Evolutionary conservation across 2,888 invertebrate genomes (phyloP), one percentile per base, ranked within the genome.

Genomic region (Lasioglossum zephyrum): DNA sequence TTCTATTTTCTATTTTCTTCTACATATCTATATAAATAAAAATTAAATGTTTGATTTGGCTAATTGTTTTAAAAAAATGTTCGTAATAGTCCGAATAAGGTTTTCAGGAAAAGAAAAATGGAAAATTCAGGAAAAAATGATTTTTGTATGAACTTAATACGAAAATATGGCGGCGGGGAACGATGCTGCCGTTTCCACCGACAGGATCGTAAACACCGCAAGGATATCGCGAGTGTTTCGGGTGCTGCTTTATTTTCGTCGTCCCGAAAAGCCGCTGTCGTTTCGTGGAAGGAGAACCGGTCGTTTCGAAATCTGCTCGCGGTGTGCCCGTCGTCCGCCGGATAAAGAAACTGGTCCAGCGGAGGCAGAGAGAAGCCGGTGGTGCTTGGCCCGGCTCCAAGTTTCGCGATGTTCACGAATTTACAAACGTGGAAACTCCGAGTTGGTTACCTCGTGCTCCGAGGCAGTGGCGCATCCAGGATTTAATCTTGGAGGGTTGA

Each of bases 261-360:
- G 85, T 85, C 82, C 82, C 85, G 85, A 87, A 69, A 87, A 87
- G 74, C 77, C 73, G 44, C 66, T 84, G 72, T 60, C 60, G 80
- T 76, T 90, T 90, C 90, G 90, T 90, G 89, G 90, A 90, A 90
- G 86, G 89, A 86, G 90, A 90, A 91, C 91, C 88, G 86, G 89
- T 89, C 86, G 91, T 90, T 90, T 90, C 92, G 92, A 92, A 92
- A 92, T 92, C 89, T 81, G 83, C 87, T 83, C 79, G 81, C 73
- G 76, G 72, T 82, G 72, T 77, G 82, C 81, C 78, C 49, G 49
- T 22, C 78, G 86, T 31, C 73, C 81, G 76, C 84, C 90, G 89
- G 88, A 90, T 90, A 90, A 90, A 90, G 90, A 90, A 90, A 90
- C 90, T 90, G 91, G 90, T 90, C 90, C 90, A 91, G 87, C 77